phyloP scores from a whole-genome alignment of 2,113 vertebrate species.

The Delphinapterus leucas region DNA sequence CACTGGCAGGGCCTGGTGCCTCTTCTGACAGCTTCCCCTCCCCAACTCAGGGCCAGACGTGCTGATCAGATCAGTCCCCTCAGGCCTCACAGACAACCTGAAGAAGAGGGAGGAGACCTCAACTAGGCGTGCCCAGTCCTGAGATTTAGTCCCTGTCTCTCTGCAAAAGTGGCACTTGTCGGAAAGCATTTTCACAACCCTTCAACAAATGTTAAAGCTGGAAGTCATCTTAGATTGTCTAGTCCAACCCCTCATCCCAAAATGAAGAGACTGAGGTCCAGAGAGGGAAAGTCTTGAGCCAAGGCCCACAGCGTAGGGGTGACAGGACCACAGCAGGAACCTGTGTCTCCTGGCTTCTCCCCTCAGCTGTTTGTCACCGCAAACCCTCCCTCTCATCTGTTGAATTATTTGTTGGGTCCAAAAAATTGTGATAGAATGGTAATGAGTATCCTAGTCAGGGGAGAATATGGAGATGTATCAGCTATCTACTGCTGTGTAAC shows the following conservation, averaged over 20 bases:
- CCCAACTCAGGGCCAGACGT: background rate
- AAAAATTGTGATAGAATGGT: background rate
- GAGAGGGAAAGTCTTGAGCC: background rate
- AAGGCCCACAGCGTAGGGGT: background rate
- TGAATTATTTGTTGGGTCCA: background rate
- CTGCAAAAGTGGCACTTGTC: rapidly evolving
- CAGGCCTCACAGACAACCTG: too few species aligned
- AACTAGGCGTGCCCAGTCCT: rapidly evolving
- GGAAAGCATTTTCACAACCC: background rate
- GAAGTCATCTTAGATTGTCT: background rate
- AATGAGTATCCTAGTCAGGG: background rate
- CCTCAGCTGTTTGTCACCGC: background rate
- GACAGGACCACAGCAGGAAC: background rate
- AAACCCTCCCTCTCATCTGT: background rate
- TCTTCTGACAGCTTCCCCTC: background rate
- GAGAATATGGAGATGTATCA: background rate
- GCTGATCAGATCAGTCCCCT: background rate
- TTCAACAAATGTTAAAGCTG: background rate
- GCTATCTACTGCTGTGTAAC: background rate
- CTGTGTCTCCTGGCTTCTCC: background rate
- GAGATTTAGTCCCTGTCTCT: background rate
- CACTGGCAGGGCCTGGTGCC: background rate
- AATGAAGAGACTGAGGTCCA: background rate
- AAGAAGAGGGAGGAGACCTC: background rate
- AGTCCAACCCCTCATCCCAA: background rate